phyloP scores from a whole-genome alignment of 2,113 vertebrate genomes.

The Corvus moneduloides region DNA sequence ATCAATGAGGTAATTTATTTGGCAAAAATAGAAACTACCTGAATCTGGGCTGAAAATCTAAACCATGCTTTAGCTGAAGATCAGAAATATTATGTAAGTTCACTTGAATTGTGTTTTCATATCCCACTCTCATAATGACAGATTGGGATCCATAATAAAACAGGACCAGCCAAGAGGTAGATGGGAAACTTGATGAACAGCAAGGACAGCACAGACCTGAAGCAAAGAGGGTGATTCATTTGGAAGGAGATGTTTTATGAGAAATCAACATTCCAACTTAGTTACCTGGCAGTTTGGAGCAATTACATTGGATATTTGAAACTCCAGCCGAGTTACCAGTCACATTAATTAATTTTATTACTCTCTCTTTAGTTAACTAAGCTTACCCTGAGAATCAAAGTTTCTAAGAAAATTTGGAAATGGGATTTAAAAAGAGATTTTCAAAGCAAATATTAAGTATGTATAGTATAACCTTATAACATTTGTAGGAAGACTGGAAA shows the following conservation, averaged over 20 bases:
- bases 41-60: conserved; percentile 19
- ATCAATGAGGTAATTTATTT: conserved; percentile 42
- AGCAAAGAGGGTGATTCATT: background rate
- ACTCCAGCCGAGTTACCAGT: background rate
- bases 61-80: background rate
- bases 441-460: background rate
- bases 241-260: background rate
- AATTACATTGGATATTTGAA: background rate
- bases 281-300: background rate
- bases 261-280: background rate
- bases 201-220: background rate
- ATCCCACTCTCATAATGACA: background rate
- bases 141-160: background rate
- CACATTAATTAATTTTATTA: background rate
- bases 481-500: background rate
- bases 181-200: background rate
- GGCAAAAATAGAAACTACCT: conserved; percentile 49
- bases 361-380: background rate
- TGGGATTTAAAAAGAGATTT: background rate
- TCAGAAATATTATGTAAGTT: background rate
- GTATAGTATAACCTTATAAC: background rate
- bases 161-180: background rate
- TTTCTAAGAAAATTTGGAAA: background rate
- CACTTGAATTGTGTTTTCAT: background rate
- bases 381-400: background rate